Conservation (phyloP, 2,797 vertebrate species). For the Carapus acus region DNA sequence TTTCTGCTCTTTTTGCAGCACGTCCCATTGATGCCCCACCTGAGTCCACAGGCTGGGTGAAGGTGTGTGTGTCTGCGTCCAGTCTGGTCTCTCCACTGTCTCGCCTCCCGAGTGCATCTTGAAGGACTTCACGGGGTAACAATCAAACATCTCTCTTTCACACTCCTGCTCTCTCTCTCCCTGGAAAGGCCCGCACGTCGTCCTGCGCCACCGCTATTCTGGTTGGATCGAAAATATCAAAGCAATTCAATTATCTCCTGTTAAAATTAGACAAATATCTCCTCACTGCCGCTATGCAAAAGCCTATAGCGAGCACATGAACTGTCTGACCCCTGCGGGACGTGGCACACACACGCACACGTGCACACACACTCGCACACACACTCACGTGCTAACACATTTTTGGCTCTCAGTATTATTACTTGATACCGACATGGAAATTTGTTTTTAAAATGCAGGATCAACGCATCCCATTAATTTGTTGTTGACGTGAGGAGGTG, state of each 20-base stretch:
- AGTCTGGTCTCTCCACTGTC: slow-evolving; percentile 8
- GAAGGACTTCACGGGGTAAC: slow-evolving; percentile 3
- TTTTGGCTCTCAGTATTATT: too few species aligned
- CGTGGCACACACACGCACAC: slow-evolving; percentile 10
- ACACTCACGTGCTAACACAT: background rate
- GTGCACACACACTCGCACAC: slow-evolving; percentile 6
- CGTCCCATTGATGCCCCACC: background rate
- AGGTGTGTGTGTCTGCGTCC: too few species aligned
- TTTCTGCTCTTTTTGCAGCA: background rate
- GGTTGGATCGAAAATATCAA: slow-evolving; percentile 54
- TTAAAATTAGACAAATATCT: slow-evolving; percentile 71
- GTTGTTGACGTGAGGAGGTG: too few species aligned
- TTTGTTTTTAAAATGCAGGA: too few species aligned
- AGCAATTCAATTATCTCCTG: slow-evolving; percentile 66
- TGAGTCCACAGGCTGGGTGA: too few species aligned
- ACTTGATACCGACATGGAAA: too few species aligned
- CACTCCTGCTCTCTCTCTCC: slow-evolving; percentile 9
- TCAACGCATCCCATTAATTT: too few species aligned
- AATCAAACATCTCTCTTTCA: background rate
- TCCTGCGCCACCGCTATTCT: slow-evolving; percentile 41
- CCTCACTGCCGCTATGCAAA: slow-evolving; percentile 47
- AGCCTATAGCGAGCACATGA: slow-evolving; percentile 20
- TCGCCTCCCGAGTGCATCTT: background rate
- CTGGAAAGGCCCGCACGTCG: slow-evolving; percentile 26
- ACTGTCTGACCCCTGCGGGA: slow-evolving; percentile 48